phyloP scores from a whole-genome alignment of 2,797 vertebrate genomes.

The Enteromius trimaculatus region DNA sequence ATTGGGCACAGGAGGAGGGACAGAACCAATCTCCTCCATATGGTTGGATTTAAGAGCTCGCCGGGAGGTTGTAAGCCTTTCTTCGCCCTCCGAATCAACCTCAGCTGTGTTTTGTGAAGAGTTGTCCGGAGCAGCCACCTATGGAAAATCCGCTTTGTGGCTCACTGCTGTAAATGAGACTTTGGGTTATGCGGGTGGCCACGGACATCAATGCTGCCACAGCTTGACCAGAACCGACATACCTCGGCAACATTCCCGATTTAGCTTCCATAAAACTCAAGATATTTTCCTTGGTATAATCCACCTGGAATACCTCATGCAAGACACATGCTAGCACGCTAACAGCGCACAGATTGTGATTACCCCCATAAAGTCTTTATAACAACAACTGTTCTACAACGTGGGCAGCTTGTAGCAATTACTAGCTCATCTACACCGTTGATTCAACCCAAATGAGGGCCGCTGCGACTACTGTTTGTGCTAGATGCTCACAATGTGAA shows the following conservation, averaged over 20 bases:
- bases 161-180: constrained; percentile 31
- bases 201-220: constrained; percentile 4
- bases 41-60: constrained; percentile 44
- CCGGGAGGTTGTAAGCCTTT: constrained; percentile 45
- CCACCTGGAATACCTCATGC: constrained; percentile 15
- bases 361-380: constrained; percentile 33
- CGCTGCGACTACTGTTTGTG: constrained; percentile 30
- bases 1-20: constrained; percentile 39
- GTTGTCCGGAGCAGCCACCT: constrained; percentile 32
- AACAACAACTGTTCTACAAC: constrained; percentile 38
- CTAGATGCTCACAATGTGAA: constrained; percentile 27
- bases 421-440: constrained; percentile 46
- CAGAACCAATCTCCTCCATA: constrained; percentile 45
- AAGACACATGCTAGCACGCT: background rate
- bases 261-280: background rate
- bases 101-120: constrained; percentile 29
- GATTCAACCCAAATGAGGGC: constrained; percentile 36
- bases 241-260: background rate
- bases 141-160: constrained; percentile 45
- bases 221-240: constrained; percentile 19
- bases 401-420: constrained; percentile 45
- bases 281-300: background rate
- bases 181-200: constrained; percentile 15
- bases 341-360: constrained; percentile 33
- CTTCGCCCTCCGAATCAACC: constrained; percentile 35